Conservation (phyloP, 1,140 invertebrate genomes). For the Drosophila busckii region DNA sequence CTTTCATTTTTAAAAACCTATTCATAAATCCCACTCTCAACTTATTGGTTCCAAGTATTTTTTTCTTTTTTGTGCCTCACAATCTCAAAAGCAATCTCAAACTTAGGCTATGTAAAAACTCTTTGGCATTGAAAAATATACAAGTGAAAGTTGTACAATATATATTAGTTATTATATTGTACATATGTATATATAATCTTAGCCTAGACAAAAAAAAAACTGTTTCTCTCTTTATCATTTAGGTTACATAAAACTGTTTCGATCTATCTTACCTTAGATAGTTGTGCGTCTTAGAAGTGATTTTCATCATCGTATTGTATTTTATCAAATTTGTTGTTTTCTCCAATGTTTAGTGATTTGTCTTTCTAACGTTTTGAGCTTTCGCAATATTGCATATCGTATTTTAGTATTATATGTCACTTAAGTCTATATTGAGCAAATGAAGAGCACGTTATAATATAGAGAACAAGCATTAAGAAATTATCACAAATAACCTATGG, state of each 20-base stretch:
- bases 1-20: slow-evolving; percentile 11
- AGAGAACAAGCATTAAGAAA: slow-evolving; percentile 36
- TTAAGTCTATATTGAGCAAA: too few species aligned
- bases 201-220: slow-evolving; percentile 53
- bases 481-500: slow-evolving; percentile 46
- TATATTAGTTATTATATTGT: slow-evolving; percentile 2
- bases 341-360: slow-evolving; percentile 43
- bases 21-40: slow-evolving; percentile 20
- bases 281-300: slow-evolving; percentile 51
- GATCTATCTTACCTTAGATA: slow-evolving; percentile 31
- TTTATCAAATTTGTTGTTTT: too few species aligned
- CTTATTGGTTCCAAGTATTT: slow-evolving; percentile 23
- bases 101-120: slow-evolving; percentile 60
- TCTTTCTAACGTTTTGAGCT: slow-evolving; percentile 43
- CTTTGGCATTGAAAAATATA: slow-evolving; percentile 67
- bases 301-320: too few species aligned
- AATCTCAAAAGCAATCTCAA: slow-evolving; percentile 48
- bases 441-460: too few species aligned
- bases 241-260: slow-evolving; percentile 34
- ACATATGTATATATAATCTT: slow-evolving; percentile 17
- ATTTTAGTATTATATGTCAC: neutral
- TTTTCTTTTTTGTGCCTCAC: slow-evolving; percentile 7
- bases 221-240: slow-evolving; percentile 24
- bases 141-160: slow-evolving; percentile 25
- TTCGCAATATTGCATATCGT: slow-evolving; percentile 39